Percentiles rank a stretch among this genome's conserved stretches.
phyloP scores from a whole-genome alignment of 1,140 invertebrate species.

The Aphaenogaster rudis region DNA sequence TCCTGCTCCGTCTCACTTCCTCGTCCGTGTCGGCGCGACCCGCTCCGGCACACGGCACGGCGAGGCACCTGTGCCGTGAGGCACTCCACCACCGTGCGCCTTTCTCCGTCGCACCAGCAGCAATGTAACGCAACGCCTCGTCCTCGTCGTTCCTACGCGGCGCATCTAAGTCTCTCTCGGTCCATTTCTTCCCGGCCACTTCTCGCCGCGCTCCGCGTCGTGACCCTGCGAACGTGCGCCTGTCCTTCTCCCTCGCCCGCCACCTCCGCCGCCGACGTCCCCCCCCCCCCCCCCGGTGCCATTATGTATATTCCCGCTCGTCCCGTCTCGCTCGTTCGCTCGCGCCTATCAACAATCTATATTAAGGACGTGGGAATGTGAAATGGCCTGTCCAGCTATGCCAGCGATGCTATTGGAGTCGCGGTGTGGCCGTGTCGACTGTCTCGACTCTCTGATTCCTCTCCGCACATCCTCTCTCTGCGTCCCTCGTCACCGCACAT shows the following conservation, averaged over 20 bases:
- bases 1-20: constrained; percentile 40
- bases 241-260: constrained; percentile 45
- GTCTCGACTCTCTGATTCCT: constrained; percentile 38
- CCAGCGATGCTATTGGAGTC: constrained; percentile 67
- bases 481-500: not conserved
- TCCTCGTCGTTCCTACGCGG: constrained; percentile 32
- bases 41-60: constrained; percentile 13
- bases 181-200: constrained; percentile 50
- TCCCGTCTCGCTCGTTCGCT: constrained; percentile 56
- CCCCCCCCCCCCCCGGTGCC: constrained; percentile 26
- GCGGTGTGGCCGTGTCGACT: constrained; percentile 73
- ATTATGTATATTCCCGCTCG: constrained; percentile 63
- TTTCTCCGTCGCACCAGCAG: constrained; percentile 49
- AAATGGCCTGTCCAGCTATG: constrained; percentile 80
- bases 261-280: not conserved
- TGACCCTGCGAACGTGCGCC: constrained; percentile 29
- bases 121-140: constrained; percentile 16
- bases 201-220: constrained; percentile 51
- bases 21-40: constrained; percentile 4
- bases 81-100: constrained; percentile 27
- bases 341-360: constrained; percentile 80
- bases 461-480: constrained; percentile 8
- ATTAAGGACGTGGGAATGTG: constrained; percentile 83
- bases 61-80: constrained; percentile 62
- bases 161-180: constrained; percentile 54